These are phyloP conservation scores for Bettongia penicillata DNA, from an alignment of 2,113 vertebrate species.

Conservation along the genomic window DNA sequence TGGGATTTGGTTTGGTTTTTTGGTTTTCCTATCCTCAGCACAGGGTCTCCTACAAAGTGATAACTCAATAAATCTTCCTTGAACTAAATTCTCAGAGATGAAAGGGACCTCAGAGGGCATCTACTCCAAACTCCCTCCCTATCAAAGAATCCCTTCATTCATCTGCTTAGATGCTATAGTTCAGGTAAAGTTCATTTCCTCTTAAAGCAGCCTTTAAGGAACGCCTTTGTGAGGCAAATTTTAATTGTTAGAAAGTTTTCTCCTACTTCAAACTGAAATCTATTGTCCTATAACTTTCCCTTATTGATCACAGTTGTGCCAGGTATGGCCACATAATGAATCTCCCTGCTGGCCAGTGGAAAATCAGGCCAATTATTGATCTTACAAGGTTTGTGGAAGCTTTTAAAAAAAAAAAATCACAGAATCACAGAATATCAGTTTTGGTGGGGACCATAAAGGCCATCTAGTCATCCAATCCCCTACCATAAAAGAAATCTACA, in stretches of 20 bases:
- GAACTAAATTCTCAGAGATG: background rate
- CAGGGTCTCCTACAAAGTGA: background rate
- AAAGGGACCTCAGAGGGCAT: background rate
- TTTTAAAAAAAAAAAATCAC: background rate
- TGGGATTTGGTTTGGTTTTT: background rate
- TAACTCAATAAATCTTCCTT: background rate
- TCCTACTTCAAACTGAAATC: background rate
- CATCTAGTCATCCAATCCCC: background rate
- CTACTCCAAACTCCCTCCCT: background rate
- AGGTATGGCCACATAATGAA: background rate
- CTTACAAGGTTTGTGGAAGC: background rate
- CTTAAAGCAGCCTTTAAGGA: background rate
- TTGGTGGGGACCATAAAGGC: background rate
- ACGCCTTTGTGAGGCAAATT: background rate
- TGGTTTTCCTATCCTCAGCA: background rate
- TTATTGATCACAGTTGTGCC: background rate
- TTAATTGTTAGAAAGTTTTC: background rate
- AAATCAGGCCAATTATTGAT: background rate
- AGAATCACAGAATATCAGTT: background rate
- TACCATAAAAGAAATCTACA: background rate
- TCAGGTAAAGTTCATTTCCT: background rate
- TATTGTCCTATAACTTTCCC: background rate
- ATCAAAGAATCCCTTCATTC: background rate
- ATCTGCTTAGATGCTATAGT: background rate
- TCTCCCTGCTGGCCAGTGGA: background rate